Conservation (phyloP, 2,888 invertebrate genomes). For the Agrotis clavis region DNA sequence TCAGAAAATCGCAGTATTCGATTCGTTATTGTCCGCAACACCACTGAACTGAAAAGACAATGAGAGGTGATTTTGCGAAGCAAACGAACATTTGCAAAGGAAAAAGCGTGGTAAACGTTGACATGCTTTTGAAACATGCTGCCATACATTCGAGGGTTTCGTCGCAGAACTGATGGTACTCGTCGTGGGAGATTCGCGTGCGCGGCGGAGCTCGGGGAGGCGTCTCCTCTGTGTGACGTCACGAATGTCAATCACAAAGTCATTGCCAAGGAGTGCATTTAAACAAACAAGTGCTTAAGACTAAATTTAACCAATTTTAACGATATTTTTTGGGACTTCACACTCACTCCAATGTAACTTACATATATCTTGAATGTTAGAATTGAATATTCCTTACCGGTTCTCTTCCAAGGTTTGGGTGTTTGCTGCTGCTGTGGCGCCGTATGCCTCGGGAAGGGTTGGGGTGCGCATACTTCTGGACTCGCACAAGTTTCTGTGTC, state of each 20-base stretch:
- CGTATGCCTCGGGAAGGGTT: slow-evolving; percentile 87
- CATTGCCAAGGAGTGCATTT: slow-evolving; percentile 71
- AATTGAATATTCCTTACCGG: slow-evolving; percentile 77
- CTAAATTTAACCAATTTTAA: slow-evolving; percentile 14
- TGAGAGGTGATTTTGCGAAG: slow-evolving; percentile 63
- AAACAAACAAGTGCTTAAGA: slow-evolving; percentile 72
- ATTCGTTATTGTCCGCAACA: slow-evolving; percentile 54
- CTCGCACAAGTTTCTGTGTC: slow-evolving; percentile 86
- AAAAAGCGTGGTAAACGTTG: slow-evolving; percentile 76
- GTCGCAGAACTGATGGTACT: slow-evolving; percentile 95
- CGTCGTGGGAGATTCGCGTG: slow-evolving; percentile 93
- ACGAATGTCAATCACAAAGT: slow-evolving; percentile 63
- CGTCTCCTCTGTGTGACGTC: slow-evolving; percentile 72
- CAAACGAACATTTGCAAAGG: slow-evolving; percentile 67
- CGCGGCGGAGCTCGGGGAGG: slow-evolving; percentile 88
- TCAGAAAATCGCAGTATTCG: slow-evolving; percentile 50
- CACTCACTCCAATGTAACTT: slow-evolving; percentile 5
- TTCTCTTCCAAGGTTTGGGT: slow-evolving; percentile 90
- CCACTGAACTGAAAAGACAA: slow-evolving; percentile 61
- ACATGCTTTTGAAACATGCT: slow-evolving; percentile 79
- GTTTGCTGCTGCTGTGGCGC: slow-evolving; percentile 80
- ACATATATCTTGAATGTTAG: not conserved
- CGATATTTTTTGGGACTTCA: slow-evolving; percentile 9
- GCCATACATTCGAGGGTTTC: slow-evolving; percentile 95
- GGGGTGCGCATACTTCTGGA: slow-evolving; percentile 85